phyloP scores from a whole-genome alignment of 2,113 vertebrate genomes.

The Leptobrachium leishanense region DNA sequence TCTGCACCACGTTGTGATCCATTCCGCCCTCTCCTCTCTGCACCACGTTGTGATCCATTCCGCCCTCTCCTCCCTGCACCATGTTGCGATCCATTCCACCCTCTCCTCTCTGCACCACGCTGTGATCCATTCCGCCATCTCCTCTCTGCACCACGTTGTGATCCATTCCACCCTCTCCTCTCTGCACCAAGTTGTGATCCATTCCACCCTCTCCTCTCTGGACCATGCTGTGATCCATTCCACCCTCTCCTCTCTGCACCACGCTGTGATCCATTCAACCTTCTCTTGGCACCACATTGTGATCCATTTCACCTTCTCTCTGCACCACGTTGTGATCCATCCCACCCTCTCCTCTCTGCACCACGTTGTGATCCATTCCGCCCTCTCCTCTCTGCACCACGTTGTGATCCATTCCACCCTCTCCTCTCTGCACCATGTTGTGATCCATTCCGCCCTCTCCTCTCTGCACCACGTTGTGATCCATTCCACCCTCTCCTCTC shows the following conservation, averaged over 20 bases:
- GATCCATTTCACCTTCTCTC: background rate
- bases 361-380: background rate
- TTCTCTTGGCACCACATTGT: too few relatives aligned
- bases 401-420: background rate
- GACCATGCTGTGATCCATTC: background rate
- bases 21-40: background rate
- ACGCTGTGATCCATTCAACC: too few relatives aligned
- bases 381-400: background rate
- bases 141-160: background rate
- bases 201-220: background rate
- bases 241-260: background rate
- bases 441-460: background rate
- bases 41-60: background rate
- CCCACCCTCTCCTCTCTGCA: too few relatives aligned
- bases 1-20: background rate
- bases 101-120: background rate
- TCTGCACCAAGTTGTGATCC: background rate
- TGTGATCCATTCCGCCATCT: too few relatives aligned
- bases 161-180: background rate
- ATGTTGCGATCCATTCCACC: too few relatives aligned
- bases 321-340: too few relatives aligned
- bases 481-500: background rate
- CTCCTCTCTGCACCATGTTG: too few relatives aligned
- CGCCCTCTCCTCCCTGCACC: background rate
- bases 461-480: background rate